Evolutionary conservation across 2,797 vertebrate genomes (phyloP).

Genomic region (Benthosema pterotum): DNA sequence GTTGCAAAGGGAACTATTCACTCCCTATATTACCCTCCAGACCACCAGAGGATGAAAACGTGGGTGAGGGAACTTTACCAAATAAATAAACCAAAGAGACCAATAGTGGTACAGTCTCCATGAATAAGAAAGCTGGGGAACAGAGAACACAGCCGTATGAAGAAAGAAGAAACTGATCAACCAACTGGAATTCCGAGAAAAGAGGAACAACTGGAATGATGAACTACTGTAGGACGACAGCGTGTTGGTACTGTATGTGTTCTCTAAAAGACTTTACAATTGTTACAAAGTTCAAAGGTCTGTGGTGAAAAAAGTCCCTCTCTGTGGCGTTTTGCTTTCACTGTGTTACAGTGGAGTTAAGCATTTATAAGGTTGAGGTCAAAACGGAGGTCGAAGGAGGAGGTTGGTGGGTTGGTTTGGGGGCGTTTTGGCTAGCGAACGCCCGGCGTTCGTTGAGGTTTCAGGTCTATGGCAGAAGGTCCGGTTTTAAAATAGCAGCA

Average conservation of each 20-base stretch:
- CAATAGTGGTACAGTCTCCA: slow-evolving; percentile 37
- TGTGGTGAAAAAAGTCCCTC: slow-evolving; percentile 14
- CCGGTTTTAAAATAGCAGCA: slow-evolving; percentile 82
- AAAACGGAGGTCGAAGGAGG: slow-evolving; percentile 18
- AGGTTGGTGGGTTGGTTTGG: slow-evolving; percentile 66
- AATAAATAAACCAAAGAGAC: slow-evolving; percentile 8
- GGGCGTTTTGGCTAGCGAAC: slow-evolving; percentile 54
- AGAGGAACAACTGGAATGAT: slow-evolving; percentile 17
- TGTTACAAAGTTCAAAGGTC: slow-evolving; percentile 12
- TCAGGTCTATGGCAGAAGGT: slow-evolving; percentile 84
- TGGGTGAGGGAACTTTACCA: slow-evolving; percentile 7
- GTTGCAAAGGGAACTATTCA: background rate
- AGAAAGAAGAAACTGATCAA: slow-evolving; percentile 49
- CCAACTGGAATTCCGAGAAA: slow-evolving; percentile 41
- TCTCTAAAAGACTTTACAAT: background rate
- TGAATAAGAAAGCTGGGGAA: slow-evolving; percentile 42
- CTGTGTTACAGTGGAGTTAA: slow-evolving; percentile 22
- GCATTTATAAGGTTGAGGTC: slow-evolving; percentile 11
- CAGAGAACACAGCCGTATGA: slow-evolving; percentile 60
- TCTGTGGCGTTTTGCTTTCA: slow-evolving; percentile 32
- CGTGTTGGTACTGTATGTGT: background rate
- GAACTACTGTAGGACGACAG: background rate
- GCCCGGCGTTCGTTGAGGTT: slow-evolving; percentile 76
- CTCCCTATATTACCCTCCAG: slow-evolving; percentile 23
- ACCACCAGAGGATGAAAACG: slow-evolving; percentile 17